phyloP scores from a whole-genome alignment of 2,797 vertebrate species.

The Intellagama lesueurii region DNA sequence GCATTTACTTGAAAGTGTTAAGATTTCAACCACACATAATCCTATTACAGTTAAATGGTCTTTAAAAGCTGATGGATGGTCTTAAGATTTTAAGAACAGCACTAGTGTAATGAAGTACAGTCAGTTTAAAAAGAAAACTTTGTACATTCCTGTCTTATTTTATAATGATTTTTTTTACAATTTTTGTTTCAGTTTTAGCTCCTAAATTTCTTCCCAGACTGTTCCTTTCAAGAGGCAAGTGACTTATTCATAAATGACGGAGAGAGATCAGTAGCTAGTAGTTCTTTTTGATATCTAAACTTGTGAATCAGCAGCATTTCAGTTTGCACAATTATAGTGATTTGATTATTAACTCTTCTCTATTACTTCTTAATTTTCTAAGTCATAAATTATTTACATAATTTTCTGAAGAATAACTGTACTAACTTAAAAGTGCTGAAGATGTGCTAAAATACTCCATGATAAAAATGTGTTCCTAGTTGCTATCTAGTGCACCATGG shows the following conservation, averaged over 20 bases:
- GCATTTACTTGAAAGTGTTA: neutral
- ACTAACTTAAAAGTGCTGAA: conserved; percentile 61
- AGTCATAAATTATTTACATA: conserved; percentile 49
- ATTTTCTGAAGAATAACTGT: conserved; percentile 59
- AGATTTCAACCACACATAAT: conserved; percentile 16
- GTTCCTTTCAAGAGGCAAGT: conserved; percentile 97
- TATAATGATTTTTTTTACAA: conserved; percentile 61
- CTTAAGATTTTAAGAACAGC: conserved; percentile 46
- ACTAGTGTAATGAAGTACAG: conserved; percentile 39
- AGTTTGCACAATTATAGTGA: conserved; percentile 61
- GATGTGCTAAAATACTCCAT: neutral
- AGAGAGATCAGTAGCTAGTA: conserved; percentile 65
- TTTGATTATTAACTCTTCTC: conserved; percentile 65
- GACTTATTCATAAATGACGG: conserved; percentile 74
- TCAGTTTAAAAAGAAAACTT: conserved; percentile 11
- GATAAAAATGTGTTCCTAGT: neutral
- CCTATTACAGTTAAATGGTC: conserved; percentile 5
- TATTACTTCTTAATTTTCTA: conserved; percentile 34
- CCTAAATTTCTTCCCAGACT: conserved; percentile 87
- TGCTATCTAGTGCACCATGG: neutral
- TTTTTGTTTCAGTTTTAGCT: conserved; percentile 85
- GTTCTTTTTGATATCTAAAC: conserved; percentile 63
- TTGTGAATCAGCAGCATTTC: conserved; percentile 52
- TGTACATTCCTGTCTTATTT: conserved; percentile 47
- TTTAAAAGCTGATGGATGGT: conserved; percentile 14